Evolutionary conservation across 2,797 vertebrate species (phyloP).

Genomic region (Amblyopsis hoosieri): DNA sequence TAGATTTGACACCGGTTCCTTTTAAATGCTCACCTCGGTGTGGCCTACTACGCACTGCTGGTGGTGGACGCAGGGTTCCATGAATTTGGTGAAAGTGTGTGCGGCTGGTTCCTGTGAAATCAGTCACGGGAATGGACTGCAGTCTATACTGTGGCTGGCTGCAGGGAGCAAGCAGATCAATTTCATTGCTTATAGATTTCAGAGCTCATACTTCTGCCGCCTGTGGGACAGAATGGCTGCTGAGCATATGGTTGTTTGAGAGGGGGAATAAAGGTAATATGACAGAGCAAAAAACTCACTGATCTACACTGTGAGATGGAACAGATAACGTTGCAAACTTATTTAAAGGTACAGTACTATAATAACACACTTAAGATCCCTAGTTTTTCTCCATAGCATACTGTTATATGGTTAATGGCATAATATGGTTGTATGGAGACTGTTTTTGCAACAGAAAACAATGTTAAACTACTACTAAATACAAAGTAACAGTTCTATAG

Average conservation of each 20-base stretch:
- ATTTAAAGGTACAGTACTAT: too few relatives aligned
- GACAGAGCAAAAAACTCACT: background rate
- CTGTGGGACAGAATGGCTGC: slow-evolving; percentile 4
- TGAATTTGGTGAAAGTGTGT: slow-evolving; percentile 43
- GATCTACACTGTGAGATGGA: too few relatives aligned
- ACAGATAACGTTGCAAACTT: too few relatives aligned
- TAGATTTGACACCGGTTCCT: slow-evolving; percentile 46
- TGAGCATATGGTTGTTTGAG: too few relatives aligned
- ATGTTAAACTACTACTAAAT: too few relatives aligned
- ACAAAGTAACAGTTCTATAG: too few relatives aligned
- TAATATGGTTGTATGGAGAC: too few relatives aligned
- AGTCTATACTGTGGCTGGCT: slow-evolving; percentile 12
- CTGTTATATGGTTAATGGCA: too few relatives aligned
- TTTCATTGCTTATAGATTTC: slow-evolving; percentile 9
- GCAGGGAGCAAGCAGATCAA: slow-evolving; percentile 2
- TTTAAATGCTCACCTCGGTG: slow-evolving; percentile 27
- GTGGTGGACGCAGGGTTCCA: slow-evolving; percentile 11
- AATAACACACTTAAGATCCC: too few relatives aligned
- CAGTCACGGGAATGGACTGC: slow-evolving; percentile 13
- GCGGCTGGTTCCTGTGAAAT: slow-evolving; percentile 2
- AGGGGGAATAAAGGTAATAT: slow-evolving; percentile 14
- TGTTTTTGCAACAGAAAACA: too few relatives aligned
- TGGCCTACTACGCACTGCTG: slow-evolving; percentile 5
- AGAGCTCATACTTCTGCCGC: slow-evolving; percentile 6
- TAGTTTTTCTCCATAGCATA: too few relatives aligned